These are phyloP conservation scores for Chymomyza procnemis DNA, from an alignment of 2,888 invertebrate genomes.

Conservation along the genomic window DNA sequence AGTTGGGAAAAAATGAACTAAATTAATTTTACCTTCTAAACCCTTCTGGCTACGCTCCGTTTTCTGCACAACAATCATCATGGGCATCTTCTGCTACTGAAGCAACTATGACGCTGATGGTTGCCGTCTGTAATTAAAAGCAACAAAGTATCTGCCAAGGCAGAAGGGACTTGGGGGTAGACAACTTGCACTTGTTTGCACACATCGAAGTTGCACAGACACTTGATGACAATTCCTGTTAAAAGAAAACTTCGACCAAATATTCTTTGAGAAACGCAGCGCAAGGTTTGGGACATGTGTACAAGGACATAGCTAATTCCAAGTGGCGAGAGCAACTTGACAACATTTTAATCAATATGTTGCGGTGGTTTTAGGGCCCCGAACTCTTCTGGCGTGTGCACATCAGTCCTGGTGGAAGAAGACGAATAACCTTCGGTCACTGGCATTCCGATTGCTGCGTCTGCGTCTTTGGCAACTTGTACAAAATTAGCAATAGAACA, in stretches of 20 bases:
- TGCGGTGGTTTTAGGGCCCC: constrained; percentile 15
- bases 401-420: constrained; percentile 19
- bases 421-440: constrained; percentile 61
- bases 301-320: neutral
- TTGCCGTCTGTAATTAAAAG: constrained; percentile 63
- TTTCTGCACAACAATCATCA: neutral
- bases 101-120: constrained; percentile 68
- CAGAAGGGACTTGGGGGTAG: neutral
- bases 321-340: constrained; percentile 2
- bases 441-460: constrained; percentile 44
- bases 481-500: constrained; percentile 59
- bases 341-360: constrained; percentile 62
- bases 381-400: neutral
- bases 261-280: constrained; percentile 32
- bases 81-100: constrained; percentile 44
- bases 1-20: too few relatives aligned
- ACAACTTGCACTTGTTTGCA: constrained; percentile 59
- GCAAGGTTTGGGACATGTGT: neutral
- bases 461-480: constrained; percentile 48
- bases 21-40: neutral
- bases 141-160: constrained; percentile 34
- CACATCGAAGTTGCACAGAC: constrained; percentile 67
- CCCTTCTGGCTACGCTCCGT: constrained; percentile 12
- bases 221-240: constrained; percentile 71
- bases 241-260: constrained; percentile 55